Base-by-base conservation (phyloP, 2,797 vertebrate species). In the Enteromius viviparus region DNA sequence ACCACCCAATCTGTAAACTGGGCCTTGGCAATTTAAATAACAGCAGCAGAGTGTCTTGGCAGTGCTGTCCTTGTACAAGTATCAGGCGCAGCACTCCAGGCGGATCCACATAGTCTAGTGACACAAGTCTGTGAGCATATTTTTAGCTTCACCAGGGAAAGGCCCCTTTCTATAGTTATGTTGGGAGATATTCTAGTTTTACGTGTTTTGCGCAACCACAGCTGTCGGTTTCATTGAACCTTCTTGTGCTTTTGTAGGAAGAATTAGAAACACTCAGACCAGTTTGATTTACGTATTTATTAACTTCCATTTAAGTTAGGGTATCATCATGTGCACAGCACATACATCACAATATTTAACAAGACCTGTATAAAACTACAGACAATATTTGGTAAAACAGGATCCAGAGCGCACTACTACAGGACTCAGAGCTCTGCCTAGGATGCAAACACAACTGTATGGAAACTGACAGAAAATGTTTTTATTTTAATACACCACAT, bases 321-420 rank as follows among this genome's bases (percentile, higher is more conserved):
- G 91, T 87, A 92, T 87, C 84, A 76, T 87, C 88, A 91, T 98
- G 97, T 98, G 97, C 97, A 95, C 92, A 95, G 97, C 97, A 99
- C 97, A 98, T 96, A 97, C 94, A 93, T 87, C 86, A 90, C 89
- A 91, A 89, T 89, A 91, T 92, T 90, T 88, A 94, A 92, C 84
- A 91, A 92, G 89, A 92, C 95, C 96, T 96, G 96, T 95, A 97
- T 97, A 96, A 95, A 97, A 97, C 96, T 97, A 97, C 97, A 97
- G 95, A 95, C 92, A 94, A 92, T 93, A 92, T 89, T 92, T 90
- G 87, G 87, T 90, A 91, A 91, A 91, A 90, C 84, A 89, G 91
- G 92, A 90, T 68, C 80, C 78, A 88, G 74, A 87, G 84, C 81
- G 75, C 80, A 91, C 92, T 89, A 92, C 90, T 90, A 92, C 89